Evolutionary conservation across 1,140 invertebrate genomes (phyloP).

Genomic region (Diprion similis): DNA sequence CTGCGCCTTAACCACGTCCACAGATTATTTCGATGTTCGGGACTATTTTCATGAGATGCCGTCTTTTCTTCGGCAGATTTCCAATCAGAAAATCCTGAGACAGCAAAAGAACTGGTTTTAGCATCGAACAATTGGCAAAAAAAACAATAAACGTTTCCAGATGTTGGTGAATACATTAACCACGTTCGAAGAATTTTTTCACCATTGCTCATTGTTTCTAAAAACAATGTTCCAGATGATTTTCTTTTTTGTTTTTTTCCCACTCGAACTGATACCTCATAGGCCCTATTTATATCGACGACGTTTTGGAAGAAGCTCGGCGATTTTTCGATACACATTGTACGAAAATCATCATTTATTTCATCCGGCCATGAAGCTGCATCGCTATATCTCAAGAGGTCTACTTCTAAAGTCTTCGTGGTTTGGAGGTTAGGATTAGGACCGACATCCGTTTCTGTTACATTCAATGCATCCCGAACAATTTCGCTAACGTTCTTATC

Average conservation of each 20-base stretch:
- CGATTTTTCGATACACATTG: not conserved
- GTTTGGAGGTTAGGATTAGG: conserved; percentile 1
- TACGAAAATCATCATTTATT: conserved; percentile 8
- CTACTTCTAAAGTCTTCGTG: not conserved
- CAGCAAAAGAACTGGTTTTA: conserved; percentile 26
- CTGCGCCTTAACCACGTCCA: conserved; percentile 24
- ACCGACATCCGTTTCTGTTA: conserved; percentile 2
- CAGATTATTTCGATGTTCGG: conserved; percentile 26
- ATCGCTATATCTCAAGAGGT: not conserved
- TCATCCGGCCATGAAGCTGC: not conserved
- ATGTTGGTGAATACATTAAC: conserved; percentile 39
- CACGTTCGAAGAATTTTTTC: conserved; percentile 31
- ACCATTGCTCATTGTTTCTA: conserved; percentile 25
- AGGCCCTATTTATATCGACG: no score
- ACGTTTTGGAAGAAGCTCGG: no score
- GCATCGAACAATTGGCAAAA: conserved; percentile 36
- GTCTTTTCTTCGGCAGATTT: conserved; percentile 34
- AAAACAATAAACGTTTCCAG: conserved; percentile 35
- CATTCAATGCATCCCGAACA: not conserved
- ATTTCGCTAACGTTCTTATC: conserved; percentile 5
- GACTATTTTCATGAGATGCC: conserved; percentile 35
- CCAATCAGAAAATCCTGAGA: conserved; percentile 39
- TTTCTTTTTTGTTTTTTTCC: no score
- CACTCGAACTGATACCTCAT: no score
- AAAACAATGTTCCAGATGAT: no score